These are phyloP conservation scores for Homarus gammarus DNA, from an alignment of 2,888 invertebrate genomes.

Conservation along the genomic window DNA sequence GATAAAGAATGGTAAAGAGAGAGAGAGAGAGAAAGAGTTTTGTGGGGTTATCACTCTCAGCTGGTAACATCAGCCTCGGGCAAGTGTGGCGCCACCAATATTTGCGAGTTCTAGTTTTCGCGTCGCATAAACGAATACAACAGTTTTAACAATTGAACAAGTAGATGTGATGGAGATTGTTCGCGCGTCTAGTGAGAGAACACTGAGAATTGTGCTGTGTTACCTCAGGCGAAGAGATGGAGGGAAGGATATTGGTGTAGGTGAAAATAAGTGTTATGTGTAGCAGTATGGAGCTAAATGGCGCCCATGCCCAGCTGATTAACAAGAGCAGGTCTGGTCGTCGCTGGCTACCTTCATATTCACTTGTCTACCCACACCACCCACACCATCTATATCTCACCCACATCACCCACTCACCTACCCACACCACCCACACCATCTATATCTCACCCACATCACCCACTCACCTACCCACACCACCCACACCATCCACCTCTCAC, in stretches of 20 bases:
- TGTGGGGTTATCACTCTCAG: neutral
- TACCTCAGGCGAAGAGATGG: no score
- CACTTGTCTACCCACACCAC: neutral
- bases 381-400: neutral
- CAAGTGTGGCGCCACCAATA: constrained; percentile 60
- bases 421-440: neutral
- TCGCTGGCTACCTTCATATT: neutral
- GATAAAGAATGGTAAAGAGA: neutral
- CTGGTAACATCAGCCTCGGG: constrained; percentile 47
- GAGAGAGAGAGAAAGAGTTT: neutral
- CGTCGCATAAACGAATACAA: neutral
- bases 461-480: neutral
- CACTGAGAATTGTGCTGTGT: no score
- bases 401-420: neutral
- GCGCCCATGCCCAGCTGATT: constrained; percentile 52
- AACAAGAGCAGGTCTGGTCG: constrained; percentile 29
- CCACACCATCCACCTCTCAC: no score
- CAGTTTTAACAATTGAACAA: constrained; percentile 19
- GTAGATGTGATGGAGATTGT: neutral
- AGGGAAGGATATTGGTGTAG: neutral
- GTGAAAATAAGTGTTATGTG: neutral
- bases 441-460: no score
- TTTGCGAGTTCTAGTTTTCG: constrained; percentile 57
- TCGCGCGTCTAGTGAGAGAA: neutral
- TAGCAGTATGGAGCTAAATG: constrained; percentile 5